Base-by-base conservation (phyloP, 2,888 invertebrate species). In the Scaptomyza flava region DNA sequence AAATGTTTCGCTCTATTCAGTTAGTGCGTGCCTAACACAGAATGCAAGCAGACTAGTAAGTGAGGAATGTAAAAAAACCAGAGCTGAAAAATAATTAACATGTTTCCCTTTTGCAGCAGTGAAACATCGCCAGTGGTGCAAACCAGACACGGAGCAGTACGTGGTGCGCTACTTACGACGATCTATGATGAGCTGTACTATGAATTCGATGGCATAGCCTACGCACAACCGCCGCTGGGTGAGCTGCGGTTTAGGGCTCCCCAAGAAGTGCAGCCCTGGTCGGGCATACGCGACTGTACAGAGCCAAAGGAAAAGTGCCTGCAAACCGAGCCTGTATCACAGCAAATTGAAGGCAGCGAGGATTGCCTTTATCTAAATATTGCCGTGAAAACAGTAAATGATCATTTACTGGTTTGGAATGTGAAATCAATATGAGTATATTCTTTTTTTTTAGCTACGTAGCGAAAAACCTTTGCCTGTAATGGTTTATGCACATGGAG, bases 251-350 rank as follows among this genome's bases (percentile, higher is more conserved):
- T 90, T 14, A 80, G 68, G 47, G 79, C 84, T 30, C 93, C 93
- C 0, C 81, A 69, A 3, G 89, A 91, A 7, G 80, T 84, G 0
- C 66, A 73, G 4, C 71, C 89, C n/a, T 93, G 93, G 93, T 42
- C 58, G 1, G 92, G 90, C 0, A 60, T 73, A 12, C 79, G 53
- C 3, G 89, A 81, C 56, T 88, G 83, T 47, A 79, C 62, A 3
- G 38, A 66, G 51, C 59, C 73, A 2, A 76, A 81, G 3, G 69
- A 79, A 8, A 79, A 89, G 64, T 75, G 74, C 36, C 42, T 79
- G 14, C 89, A 79, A 63, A 71, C 77, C 20, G 82, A 86, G 69
- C 45, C 64, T 3, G 53, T 85, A 2, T 77, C 89, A 1, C 53
- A 84, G 3, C 30, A 74, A 12, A 42, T 81, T 4, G 78, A 87